Conservation (phyloP, 2,888 invertebrate species). For the Rotaria macrura region DNA sequence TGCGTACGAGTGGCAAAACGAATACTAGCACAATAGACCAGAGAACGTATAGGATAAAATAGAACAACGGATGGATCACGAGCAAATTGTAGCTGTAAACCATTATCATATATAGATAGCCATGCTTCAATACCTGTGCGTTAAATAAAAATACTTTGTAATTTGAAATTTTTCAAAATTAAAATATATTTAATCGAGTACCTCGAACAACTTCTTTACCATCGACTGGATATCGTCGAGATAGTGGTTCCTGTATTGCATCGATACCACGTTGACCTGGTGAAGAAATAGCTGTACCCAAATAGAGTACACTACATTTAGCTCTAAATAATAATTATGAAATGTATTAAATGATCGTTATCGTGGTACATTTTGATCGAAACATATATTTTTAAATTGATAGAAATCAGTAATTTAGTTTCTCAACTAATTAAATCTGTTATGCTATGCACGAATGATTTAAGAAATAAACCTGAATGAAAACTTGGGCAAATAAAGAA, state of each 20-base stretch:
- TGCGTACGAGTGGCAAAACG: constrained; percentile 39
- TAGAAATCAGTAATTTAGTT: neutral
- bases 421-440: neutral
- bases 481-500: neutral
- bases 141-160: neutral
- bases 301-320: neutral
- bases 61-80: constrained; percentile 38
- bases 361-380: neutral
- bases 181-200: neutral
- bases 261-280: constrained; percentile 1
- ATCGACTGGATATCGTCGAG: constrained; percentile 18
- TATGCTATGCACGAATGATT: neutral
- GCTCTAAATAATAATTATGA: neutral
- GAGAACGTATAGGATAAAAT: constrained; percentile 45
- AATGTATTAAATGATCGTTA: neutral
- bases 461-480: neutral
- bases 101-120: constrained; percentile 92
- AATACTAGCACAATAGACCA: constrained; percentile 47
- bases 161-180: no score
- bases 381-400: neutral
- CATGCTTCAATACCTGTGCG: constrained; percentile 61
- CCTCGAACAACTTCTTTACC: constrained; percentile 1
- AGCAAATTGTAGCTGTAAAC: constrained; percentile 79
- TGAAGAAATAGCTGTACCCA: neutral
- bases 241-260: constrained; percentile 7